Conservation (phyloP, 2,113 vertebrate genomes). For the Sialia sialis region DNA sequence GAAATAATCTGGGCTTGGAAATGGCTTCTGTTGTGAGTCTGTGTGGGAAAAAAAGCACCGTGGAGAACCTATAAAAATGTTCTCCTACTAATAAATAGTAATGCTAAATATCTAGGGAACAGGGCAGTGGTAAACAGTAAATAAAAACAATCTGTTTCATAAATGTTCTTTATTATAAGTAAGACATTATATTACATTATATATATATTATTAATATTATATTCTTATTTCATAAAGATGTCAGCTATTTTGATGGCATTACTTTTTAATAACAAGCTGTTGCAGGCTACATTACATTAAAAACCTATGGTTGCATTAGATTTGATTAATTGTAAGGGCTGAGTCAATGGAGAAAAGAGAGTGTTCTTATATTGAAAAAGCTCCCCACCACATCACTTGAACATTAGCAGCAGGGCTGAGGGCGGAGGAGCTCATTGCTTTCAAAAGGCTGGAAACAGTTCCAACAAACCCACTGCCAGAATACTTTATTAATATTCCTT, state of each 20-base stretch:
- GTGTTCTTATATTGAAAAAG: conserved; percentile 21
- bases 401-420: conserved; percentile 30
- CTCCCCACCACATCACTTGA: conserved; percentile 44
- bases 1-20: not conserved
- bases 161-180: conserved; percentile 46
- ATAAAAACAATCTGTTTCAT: conserved; percentile 48
- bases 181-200: not conserved
- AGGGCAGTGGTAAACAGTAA: not conserved
- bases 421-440: not conserved
- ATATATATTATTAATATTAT: not conserved
- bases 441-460: conserved; percentile 62
- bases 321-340: conserved; percentile 7
- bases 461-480: conserved; percentile 59
- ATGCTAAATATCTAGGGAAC: not conserved
- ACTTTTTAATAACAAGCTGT: conserved; percentile 12
- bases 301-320: not conserved
- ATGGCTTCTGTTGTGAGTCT: not conserved
- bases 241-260: conserved; percentile 13
- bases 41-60: not conserved
- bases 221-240: conserved; percentile 22
- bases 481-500: conserved; percentile 73
- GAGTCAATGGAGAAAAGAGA: conserved; percentile 18
- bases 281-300: not conserved
- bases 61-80: not conserved
- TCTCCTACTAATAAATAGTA: not conserved